Base-by-base conservation (phyloP, 2,888 invertebrate species). In the Ellobium chinense region DNA sequence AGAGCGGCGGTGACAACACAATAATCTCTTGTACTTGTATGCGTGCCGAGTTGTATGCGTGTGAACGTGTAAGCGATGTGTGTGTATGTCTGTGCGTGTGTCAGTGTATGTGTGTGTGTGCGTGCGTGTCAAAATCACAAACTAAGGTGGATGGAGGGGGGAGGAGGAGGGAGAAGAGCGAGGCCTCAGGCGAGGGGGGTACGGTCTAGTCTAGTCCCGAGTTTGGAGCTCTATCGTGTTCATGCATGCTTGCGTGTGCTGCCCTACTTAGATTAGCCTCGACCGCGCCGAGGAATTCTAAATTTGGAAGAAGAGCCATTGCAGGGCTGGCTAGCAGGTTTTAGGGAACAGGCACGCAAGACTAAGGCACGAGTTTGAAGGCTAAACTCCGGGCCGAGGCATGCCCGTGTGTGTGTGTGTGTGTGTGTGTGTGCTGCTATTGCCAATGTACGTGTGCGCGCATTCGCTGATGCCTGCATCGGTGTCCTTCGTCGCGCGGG, bases 241-340 rank as follows among this genome's bases (percentile, higher is more conserved):
- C 54, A 76, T 66, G 76, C 76, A 76, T 54, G 76, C 76, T 56
- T 65, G 76, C 76, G 66, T 76, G 76, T 76, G 76, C 76, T 76
- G 76, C 2, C 76, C 76, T 76, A 76, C 66, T 76, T 76, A 76
- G 76, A 76, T 76, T 76, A 76, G 66, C 54, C 36, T 76, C 76
- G 75, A 37, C 39, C 70, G 70, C 56, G 72, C 74, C 29, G 74
- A 63, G 36, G 46, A 14, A 24, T 46, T 62, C 74, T 74, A 74
- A 46, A 74, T 74, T 74, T 74, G 74, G 74, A 37, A 74, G 63
- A 74, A 63, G 74, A 46, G 74, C 72, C 58, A 36, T 72, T 36
- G 60, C 72, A 12, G 27, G 60, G 60, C 72, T 3, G 37, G 60
- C 37, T 31, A 34, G 56, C 60, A 56, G 31, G 70, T 56, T 70